Evolutionary conservation across 2,888 invertebrate genomes (phyloP).

Genomic region (Drosophila nr. fundita): DNA sequence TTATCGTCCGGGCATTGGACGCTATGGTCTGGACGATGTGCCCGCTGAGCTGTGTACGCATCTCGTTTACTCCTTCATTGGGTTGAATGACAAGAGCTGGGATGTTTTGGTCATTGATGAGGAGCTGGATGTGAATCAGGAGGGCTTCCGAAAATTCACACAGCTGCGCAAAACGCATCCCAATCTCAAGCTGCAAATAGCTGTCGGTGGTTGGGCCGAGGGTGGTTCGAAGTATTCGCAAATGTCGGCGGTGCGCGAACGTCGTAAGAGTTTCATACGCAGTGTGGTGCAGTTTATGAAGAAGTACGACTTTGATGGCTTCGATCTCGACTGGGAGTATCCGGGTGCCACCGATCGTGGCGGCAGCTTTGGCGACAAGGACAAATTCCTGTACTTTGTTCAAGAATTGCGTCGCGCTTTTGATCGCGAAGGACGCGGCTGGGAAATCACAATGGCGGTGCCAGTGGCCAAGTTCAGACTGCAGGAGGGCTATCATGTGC

Average conservation of each 20-base stretch:
- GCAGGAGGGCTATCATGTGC: constrained; percentile 95
- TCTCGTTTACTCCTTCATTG: constrained; percentile 94
- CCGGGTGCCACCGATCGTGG: constrained; percentile 95
- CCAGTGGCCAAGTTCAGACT: constrained; percentile 94
- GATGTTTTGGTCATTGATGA: constrained; percentile 92
- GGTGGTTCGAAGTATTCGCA: constrained; percentile 94
- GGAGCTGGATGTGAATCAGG: constrained; percentile 90
- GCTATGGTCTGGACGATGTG: constrained; percentile 93
- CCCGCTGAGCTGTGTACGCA: constrained; percentile 94
- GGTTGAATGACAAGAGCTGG: constrained; percentile 91
- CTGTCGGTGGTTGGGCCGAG: constrained; percentile 96
- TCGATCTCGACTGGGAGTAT: constrained; percentile 96
- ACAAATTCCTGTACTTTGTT: constrained; percentile 92
- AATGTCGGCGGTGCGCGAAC: constrained; percentile 90
- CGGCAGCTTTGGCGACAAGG: constrained; percentile 93
- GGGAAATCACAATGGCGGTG: constrained; percentile 96
- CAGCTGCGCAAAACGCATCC: constrained; percentile 89
- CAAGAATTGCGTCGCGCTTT: constrained; percentile 93
- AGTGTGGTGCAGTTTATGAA: constrained; percentile 92
- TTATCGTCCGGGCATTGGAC: constrained; percentile 92
- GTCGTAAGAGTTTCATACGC: constrained; percentile 89
- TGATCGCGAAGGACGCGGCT: constrained; percentile 89
- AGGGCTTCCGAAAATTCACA: constrained; percentile 93
- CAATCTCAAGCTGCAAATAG: constrained; percentile 90
- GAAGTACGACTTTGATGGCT: constrained; percentile 92